Conservation (phyloP, 2,888 invertebrate species). For the Trilocha varians region DNA sequence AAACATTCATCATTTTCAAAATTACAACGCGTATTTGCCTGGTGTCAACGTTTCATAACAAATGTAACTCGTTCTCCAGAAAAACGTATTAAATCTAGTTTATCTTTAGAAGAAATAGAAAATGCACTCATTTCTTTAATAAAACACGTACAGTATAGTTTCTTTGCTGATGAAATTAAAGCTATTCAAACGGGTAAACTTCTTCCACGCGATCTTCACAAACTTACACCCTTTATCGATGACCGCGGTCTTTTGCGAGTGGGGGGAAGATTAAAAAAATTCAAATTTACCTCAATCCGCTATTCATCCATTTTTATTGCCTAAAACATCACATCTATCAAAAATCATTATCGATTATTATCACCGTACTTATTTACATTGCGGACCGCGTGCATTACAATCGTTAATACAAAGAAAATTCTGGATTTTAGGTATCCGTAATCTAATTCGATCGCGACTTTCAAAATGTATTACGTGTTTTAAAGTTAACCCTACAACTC, state of each 20-base stretch:
- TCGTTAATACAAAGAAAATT: conserved; percentile 4
- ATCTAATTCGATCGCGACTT: conserved; percentile 3
- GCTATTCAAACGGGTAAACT: neutral
- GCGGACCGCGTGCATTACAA: conserved; percentile 1
- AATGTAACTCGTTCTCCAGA: neutral
- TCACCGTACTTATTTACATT: neutral
- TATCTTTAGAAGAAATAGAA: neutral
- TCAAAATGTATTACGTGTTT: conserved; percentile 5
- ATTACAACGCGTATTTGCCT: neutral
- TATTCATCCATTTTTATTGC: neutral
- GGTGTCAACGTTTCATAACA: neutral
- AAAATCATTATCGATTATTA: too few species aligned
- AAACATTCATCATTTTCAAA: neutral
- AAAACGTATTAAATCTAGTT: neutral
- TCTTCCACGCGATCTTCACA: neutral
- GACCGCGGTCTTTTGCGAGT: neutral
- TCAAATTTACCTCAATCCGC: neutral
- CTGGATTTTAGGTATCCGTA: conserved; percentile 6
- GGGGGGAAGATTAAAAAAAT: neutral
- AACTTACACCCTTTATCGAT: neutral
- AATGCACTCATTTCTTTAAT: neutral
- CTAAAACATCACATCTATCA: neutral
- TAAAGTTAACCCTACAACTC: neutral
- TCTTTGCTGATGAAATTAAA: neutral
- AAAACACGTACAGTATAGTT: neutral